Evolutionary conservation across 2,888 invertebrate species (phyloP).

Genomic region (Mactromeris polynyma): DNA sequence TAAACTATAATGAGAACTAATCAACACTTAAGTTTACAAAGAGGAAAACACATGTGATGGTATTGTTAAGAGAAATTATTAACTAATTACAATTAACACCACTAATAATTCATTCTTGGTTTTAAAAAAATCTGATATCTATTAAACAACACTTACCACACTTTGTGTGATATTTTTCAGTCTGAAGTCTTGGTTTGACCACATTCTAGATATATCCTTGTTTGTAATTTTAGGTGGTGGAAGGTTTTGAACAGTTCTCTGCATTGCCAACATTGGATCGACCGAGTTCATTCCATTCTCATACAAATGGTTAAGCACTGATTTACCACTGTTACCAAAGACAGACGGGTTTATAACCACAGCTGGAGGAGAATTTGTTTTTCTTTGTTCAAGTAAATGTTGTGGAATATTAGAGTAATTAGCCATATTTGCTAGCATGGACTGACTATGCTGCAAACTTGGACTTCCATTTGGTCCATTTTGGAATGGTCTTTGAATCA

Average conservation of each 20-base stretch:
- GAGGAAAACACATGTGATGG: too few relatives aligned
- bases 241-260: conserved; percentile 62
- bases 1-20: too few relatives aligned
- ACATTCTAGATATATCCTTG: conserved; percentile 82
- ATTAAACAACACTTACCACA: conserved; percentile 54
- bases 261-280: conserved; percentile 60
- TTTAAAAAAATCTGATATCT: too few relatives aligned
- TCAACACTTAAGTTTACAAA: too few relatives aligned
- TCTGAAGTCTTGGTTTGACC: conserved; percentile 83
- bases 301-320: conserved; percentile 56
- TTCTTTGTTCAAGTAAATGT: conserved; percentile 49
- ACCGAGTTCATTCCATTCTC: conserved; percentile 37
- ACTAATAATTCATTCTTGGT: background rate
- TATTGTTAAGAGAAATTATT: background rate
- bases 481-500: conserved; percentile 69
- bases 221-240: conserved; percentile 73
- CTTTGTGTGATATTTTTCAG: conserved; percentile 72
- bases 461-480: conserved; percentile 42
- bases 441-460: conserved; percentile 57
- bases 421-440: conserved; percentile 56
- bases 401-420: conserved; percentile 50
- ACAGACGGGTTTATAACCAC: conserved; percentile 69
- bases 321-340: conserved; percentile 63
- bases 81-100: background rate
- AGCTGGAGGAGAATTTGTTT: conserved; percentile 60